Percentiles rank a stretch among this genome's conserved stretches.
Conservation (phyloP, 2,888 invertebrate genomes). For the Heliconius ethilla region DNA sequence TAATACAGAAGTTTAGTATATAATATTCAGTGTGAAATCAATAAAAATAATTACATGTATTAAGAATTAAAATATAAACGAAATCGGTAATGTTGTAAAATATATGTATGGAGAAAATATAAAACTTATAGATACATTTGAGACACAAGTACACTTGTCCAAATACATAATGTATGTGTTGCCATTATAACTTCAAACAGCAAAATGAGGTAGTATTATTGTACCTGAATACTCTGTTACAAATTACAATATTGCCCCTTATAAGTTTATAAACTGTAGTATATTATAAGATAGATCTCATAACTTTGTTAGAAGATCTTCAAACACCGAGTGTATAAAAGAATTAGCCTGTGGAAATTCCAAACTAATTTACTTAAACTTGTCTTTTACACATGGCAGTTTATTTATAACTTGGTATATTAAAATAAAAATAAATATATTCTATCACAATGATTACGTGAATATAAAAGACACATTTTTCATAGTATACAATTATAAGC, state of each 20-base stretch:
- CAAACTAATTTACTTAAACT: background rate
- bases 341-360: background rate
- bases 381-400: slow-evolving; percentile 8
- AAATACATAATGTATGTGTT: background rate
- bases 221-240: background rate
- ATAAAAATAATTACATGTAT: background rate
- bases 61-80: background rate
- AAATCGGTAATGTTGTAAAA: background rate
- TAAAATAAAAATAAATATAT: background rate
- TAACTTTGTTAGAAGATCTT: background rate
- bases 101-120: background rate
- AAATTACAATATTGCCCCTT: background rate
- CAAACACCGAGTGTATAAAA: background rate
- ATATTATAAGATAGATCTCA: background rate
- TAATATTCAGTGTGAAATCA: background rate
- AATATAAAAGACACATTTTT: background rate
- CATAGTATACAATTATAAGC: background rate
- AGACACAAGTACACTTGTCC: background rate
- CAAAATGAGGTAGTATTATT: slow-evolving; percentile 1
- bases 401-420: background rate
- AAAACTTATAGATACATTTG: background rate
- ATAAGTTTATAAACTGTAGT: background rate
- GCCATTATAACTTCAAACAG: background rate
- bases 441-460: background rate
- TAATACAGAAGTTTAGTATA: background rate